Percentiles rank a stretch among this genome's conserved stretches.
phyloP scores from a whole-genome alignment of 35 echinoderm and acorn worm species.

The Apostichopus parvimensis region DNA sequence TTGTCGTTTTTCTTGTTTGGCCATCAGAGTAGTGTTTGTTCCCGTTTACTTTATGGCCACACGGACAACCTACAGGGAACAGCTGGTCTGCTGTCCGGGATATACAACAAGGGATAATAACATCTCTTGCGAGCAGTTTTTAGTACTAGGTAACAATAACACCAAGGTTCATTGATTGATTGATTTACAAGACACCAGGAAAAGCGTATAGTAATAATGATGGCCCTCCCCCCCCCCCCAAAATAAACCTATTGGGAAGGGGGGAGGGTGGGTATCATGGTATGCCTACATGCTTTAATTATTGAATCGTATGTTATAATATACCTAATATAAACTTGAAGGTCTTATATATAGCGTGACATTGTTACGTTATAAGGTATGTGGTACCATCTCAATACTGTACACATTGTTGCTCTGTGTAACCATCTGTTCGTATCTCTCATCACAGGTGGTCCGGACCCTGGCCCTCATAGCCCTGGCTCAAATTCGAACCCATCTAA shows the following conservation, averaged over 20 bases:
- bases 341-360: too few species aligned
- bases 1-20: background rate
- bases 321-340: too few species aligned
- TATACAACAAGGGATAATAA: background rate
- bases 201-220: too few species aligned
- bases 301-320: too few species aligned
- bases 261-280: too few species aligned
- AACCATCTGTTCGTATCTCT: background rate
- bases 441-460: background rate
- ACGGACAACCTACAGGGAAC: conserved; percentile 1
- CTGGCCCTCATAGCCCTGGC: background rate
- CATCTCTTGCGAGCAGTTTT: background rate
- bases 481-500: background rate
- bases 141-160: background rate
- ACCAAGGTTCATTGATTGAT: background rate
- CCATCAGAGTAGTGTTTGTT: conserved; percentile 10
- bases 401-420: too few species aligned
- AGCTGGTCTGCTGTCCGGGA: conserved; percentile 15
- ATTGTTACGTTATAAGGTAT: too few species aligned
- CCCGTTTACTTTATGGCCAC: conserved; percentile 11
- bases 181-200: too few species aligned
- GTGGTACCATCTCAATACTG: too few species aligned
- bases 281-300: too few species aligned
- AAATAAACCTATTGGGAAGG: too few species aligned
- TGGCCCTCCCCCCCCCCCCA: too few species aligned